A percentile compares a stretch with the other conserved stretches of the same genome.
phyloP scores from a whole-genome alignment of 1,140 invertebrate species.

The Capitella teleta region DNA sequence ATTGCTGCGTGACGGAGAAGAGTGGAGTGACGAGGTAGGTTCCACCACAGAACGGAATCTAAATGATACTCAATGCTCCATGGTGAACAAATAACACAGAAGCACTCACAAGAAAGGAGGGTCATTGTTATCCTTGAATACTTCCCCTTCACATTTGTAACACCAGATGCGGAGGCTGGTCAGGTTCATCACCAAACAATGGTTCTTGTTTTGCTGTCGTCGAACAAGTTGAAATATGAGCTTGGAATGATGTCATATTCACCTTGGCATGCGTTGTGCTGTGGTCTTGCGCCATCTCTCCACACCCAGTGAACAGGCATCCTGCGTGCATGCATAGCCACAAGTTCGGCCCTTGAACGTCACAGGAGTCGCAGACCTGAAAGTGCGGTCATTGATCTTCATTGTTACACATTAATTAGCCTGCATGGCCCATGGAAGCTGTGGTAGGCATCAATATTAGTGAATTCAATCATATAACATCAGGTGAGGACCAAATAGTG shows the following conservation, averaged over 20 bases:
- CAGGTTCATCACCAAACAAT: conserved; percentile 72
- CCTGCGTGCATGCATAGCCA: conserved; percentile 70
- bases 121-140: conserved; percentile 46
- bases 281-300: conserved; percentile 64
- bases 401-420: too few relatives aligned
- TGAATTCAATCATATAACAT: too few relatives aligned
- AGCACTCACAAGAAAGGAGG: conserved; percentile 26
- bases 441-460: too few relatives aligned
- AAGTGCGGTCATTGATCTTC: too few relatives aligned
- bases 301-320: conserved; percentile 68
- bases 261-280: conserved; percentile 64
- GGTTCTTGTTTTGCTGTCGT: conserved; percentile 51
- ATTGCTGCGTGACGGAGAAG: background rate
- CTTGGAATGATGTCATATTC: conserved; percentile 16
- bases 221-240: conserved; percentile 20
- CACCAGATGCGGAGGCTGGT: conserved; percentile 74
- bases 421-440: too few relatives aligned
- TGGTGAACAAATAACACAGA: background rate
- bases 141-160: conserved; percentile 65
- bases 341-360: conserved; percentile 56
- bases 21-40: background rate
- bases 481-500: too few relatives aligned
- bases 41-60: background rate
- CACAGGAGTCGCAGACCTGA: conserved; percentile 48
- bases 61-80: background rate